Base-by-base conservation (phyloP, 2,113 vertebrate species). In the Euleptes europaea region DNA sequence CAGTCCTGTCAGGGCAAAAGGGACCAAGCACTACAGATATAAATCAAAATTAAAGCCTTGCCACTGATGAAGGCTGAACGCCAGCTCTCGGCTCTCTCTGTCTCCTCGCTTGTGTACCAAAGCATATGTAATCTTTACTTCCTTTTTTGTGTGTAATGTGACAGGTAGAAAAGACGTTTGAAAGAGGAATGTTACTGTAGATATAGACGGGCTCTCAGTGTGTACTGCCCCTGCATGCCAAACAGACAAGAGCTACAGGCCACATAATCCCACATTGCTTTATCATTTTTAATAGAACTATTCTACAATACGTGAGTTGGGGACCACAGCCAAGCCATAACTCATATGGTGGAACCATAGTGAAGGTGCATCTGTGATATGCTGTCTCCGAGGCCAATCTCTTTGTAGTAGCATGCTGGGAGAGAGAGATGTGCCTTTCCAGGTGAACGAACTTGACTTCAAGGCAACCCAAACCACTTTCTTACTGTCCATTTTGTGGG, bases 1-100 rank as follows among this genome's bases (percentile, higher is more conserved):
- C 12, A 12, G 26, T 83, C 70, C 47, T 75, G 54, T 87, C 51
- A 57, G 40, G 57, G 35, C 66, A 90, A 81, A 81, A 84, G 51
- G 79, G 69, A 74, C 1, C 8, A 82, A 90, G 40, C 38, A 15
- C 78, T 44, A 65, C 76, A 84, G 38, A 81, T 11, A 49, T 86
- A 79, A 84, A 90, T 88, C 0, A 76, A 83, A 44, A 12, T 31
- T 89, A 88, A 85, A 82, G 7, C 2, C 3, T 40, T 15, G 0
- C 3, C 2, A 19, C 2, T 75, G 23, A 77, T 8, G 4, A 66
- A 74, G 23, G 14, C 23, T 31, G 26, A n/a, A 17, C 12, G 78
- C 10, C 85, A 72, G 1, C 2, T 40, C 63, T 75, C 17, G 40
- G 23, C 7, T 78, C 9, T 54, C 23, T 28, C 6, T 78, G 78